Evolutionary conservation across 2,797 vertebrate species (phyloP).

Genomic region (Pagetopsis macropterus): DNA sequence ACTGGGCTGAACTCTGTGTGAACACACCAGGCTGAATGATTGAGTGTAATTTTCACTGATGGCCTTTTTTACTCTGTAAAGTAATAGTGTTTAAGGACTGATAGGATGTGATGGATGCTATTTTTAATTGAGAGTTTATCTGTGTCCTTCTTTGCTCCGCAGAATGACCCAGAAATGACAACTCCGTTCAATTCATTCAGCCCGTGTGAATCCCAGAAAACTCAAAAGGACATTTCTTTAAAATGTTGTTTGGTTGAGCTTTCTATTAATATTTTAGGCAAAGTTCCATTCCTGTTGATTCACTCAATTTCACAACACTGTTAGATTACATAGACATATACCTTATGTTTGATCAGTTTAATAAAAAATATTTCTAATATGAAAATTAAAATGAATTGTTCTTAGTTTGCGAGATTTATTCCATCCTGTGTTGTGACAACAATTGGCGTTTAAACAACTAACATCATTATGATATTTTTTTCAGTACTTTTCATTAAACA

Average conservation of each 20-base stretch:
- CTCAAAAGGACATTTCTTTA: background rate
- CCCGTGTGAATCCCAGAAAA: constrained; percentile 17
- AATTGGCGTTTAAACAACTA: background rate
- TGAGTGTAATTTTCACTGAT: constrained; percentile 28
- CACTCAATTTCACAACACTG: background rate
- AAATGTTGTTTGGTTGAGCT: constrained; percentile 5
- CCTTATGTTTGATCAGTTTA: background rate
- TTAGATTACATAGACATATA: background rate
- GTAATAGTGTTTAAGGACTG: constrained; percentile 37
- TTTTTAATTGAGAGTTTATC: constrained; percentile 51
- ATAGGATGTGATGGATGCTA: constrained; percentile 29
- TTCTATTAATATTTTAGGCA: background rate
- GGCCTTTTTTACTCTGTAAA: constrained; percentile 3
- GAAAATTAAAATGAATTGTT: background rate
- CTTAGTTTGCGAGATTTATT: background rate
- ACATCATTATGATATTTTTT: background rate
- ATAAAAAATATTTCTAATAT: background rate
- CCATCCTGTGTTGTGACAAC: background rate
- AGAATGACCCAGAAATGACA: constrained; percentile 53
- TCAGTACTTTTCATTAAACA: background rate
- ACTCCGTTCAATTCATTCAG: constrained; percentile 21
- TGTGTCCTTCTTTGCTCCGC: constrained; percentile 27
- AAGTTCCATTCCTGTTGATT: background rate
- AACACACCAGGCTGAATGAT: constrained; percentile 42
- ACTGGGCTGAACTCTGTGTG: constrained; percentile 18